phyloP scores from a whole-genome alignment of 1,140 invertebrate species.

The Geopemphigus sp. region DNA sequence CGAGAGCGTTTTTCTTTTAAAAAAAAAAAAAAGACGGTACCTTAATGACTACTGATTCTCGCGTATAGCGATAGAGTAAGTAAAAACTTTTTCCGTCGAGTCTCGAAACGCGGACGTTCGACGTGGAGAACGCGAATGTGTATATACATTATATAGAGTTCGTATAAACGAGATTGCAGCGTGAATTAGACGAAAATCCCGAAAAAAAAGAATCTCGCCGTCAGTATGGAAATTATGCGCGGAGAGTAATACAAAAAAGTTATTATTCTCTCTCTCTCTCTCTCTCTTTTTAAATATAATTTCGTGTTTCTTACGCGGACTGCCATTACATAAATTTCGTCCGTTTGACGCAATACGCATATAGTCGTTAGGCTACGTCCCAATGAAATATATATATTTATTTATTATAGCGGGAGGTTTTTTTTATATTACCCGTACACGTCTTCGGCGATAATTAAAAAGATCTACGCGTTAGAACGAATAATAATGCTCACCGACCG shows the following conservation, averaged over 20 bases:
- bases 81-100: slow-evolving; percentile 11
- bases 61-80: neutral
- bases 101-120: neutral
- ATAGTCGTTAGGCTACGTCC: neutral
- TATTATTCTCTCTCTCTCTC: neutral
- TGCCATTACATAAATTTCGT: neutral
- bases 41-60: slow-evolving; percentile 18
- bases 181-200: neutral
- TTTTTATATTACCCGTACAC: neutral
- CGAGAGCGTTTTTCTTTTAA: neutral
- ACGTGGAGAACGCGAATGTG: neutral
- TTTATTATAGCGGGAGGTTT: neutral
- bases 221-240: neutral
- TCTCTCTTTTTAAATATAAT: no score
- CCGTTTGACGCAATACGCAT: neutral
- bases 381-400: slow-evolving; percentile 27
- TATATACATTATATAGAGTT: neutral
- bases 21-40: neutral
- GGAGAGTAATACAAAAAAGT: neutral
- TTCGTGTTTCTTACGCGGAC: neutral
- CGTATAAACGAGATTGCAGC: neutral
- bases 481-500: neutral
- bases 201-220: neutral
- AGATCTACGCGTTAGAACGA: neutral
- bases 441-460: neutral